phyloP scores from a whole-genome alignment of 2,797 vertebrate species.

The Onychomys arenicola region DNA sequence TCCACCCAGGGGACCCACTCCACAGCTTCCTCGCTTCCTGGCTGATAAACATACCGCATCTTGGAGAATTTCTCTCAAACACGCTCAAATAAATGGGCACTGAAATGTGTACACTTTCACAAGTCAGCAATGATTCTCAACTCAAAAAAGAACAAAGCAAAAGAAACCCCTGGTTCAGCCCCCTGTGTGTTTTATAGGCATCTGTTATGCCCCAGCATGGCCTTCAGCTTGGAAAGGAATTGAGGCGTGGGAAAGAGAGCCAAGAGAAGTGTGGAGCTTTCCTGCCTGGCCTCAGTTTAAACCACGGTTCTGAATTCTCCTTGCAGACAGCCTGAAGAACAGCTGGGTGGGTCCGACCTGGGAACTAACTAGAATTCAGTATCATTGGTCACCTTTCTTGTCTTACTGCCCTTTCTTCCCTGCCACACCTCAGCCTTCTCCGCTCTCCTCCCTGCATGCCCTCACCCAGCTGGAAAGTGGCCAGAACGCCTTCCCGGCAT shows the following conservation, averaged over 20 bases:
- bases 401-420: neutral
- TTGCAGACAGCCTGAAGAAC: neutral
- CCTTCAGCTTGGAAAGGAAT: slow-evolving; percentile 49
- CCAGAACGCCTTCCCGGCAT: rapidly evolving
- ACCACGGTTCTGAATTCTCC: neutral
- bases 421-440: neutral
- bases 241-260: neutral
- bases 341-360: neutral
- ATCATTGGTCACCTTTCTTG: neutral
- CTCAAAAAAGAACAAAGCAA: neutral
- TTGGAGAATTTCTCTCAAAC: neutral
- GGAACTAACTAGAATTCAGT: neutral
- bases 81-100: rapidly evolving
- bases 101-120: neutral
- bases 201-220: neutral
- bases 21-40: neutral
- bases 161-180: neutral
- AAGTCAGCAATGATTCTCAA: neutral
- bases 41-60: rapidly evolving
- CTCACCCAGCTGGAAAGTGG: neutral
- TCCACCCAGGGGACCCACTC: neutral
- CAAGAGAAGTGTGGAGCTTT: neutral
- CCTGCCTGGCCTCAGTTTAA: neutral
- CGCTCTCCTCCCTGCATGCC: neutral
- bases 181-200: neutral